Percentiles rank a stretch among this genome's conserved stretches.
Conservation (phyloP, 2,888 invertebrate genomes). For the Tenthredo livida region DNA sequence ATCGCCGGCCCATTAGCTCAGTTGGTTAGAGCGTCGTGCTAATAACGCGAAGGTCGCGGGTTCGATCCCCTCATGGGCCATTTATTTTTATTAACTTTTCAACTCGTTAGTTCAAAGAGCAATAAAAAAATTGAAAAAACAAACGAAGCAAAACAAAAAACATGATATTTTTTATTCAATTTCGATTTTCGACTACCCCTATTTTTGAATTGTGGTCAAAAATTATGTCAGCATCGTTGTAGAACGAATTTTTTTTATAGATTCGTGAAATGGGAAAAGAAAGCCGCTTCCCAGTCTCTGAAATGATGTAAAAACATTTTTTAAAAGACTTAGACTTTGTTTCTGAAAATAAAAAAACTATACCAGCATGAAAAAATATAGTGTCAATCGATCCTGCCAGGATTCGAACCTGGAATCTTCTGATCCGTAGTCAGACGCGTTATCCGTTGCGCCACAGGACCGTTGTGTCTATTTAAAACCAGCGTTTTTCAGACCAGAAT, state of each 20-base stretch:
- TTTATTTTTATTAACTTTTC: background rate
- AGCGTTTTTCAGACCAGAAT: background rate
- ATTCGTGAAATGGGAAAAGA: background rate
- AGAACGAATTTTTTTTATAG: background rate
- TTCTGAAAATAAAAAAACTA: constrained; percentile 4
- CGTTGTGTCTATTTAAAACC: constrained; percentile 43
- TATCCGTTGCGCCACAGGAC: constrained; percentile 74
- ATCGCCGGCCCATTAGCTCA: constrained; percentile 52
- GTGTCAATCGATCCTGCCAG: constrained; percentile 69
- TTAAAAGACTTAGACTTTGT: background rate
- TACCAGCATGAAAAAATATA: constrained; percentile 59
- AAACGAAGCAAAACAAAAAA: background rate
- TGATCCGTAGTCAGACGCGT: constrained; percentile 73
- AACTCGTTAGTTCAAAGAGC: background rate
- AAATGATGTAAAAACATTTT: background rate
- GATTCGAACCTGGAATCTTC: constrained; percentile 74
- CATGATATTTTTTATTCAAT: background rate
- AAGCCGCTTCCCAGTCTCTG: background rate
- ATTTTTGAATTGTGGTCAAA: background rate
- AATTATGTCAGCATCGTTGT: background rate
- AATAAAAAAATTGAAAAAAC: background rate
- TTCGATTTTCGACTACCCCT: background rate
- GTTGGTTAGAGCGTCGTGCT: constrained; percentile 56
- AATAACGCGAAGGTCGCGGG: constrained; percentile 61
- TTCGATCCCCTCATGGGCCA: constrained; percentile 62